Conservation (phyloP, 2,888 invertebrate species). For the Lacanobia oleracea region DNA sequence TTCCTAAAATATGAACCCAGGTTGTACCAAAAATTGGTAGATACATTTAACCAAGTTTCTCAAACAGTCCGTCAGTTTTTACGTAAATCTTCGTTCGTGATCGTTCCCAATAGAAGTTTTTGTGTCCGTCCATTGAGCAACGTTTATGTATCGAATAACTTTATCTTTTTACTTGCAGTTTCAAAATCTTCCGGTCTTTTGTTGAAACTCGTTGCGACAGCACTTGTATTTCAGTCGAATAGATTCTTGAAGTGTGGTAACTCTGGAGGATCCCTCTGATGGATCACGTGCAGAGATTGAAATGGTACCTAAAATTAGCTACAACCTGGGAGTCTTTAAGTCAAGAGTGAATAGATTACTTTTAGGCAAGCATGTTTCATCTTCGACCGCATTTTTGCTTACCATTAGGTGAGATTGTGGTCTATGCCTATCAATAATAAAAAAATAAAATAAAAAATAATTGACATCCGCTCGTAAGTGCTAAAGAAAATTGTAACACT, state of each 20-base stretch:
- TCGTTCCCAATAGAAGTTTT: slow-evolving; percentile 51
- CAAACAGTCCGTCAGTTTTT: slow-evolving; percentile 46
- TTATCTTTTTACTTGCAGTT: slow-evolving; percentile 52
- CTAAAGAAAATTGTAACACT: too few relatives aligned
- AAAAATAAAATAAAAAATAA: too few relatives aligned
- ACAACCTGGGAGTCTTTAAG: too few relatives aligned
- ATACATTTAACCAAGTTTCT: slow-evolving; percentile 5
- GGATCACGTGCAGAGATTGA: background rate
- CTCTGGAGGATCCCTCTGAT: background rate
- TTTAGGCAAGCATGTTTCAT: too few relatives aligned
- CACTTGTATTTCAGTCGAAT: background rate
- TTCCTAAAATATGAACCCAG: too few relatives aligned
- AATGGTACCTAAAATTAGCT: background rate
- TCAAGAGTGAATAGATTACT: too few relatives aligned
- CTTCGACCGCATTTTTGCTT: too few relatives aligned
- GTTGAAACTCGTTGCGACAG: slow-evolving; percentile 37
- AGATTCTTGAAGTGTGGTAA: slow-evolving; percentile 16
- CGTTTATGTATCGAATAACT: slow-evolving; percentile 39
- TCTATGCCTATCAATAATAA: too few relatives aligned
- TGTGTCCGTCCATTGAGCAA: slow-evolving; percentile 57
- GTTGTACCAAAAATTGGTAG: background rate
- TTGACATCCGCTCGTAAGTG: background rate
- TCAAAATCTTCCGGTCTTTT: slow-evolving; percentile 63
- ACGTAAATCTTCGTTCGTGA: slow-evolving; percentile 64
- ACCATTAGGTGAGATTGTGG: too few relatives aligned